Base-by-base conservation (phyloP, 2,888 invertebrate genomes). In the Machimus atricapillus region DNA sequence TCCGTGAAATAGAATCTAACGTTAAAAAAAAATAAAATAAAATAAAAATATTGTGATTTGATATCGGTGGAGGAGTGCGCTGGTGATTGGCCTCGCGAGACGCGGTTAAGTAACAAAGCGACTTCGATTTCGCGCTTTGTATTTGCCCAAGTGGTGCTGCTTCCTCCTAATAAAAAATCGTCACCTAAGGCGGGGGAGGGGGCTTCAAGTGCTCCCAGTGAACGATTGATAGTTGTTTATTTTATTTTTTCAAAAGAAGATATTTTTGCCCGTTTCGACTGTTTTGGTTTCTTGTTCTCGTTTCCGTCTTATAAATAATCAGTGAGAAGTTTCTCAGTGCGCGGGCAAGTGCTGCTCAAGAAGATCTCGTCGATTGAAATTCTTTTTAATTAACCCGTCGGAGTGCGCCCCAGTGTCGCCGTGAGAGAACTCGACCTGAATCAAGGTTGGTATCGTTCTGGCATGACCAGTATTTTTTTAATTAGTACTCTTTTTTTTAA, bases 341-440 rank as follows among this genome's bases (percentile, higher is more conserved):
- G 34, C 40, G 76, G 19, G 12, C 40, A 81, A 81, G 34, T 81
- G 34, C 56, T 81, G n/a, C 43, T 31, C n/a, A 8, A 27, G 56
- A 46, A 27, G 81, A 56, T 81, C 31, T 81, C 16, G n/a, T 16
- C 46, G 81, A 81, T 81, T 81, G 52, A 27, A 81, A 81, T 81
- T 52, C n/a, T n/a, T 81, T 34, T 56, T 81, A 81, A 81, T 81
- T 81, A 81, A 81, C 56, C 31, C 52, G 46, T 52, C 81, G 14
- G 31, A 56, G 81, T 81, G 46, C 27, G 14, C 23, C 31, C 52
- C 43, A 27, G 52, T 81, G 81, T 52, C 81, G 56, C 27, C 81
- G 46, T 56, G 52, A 81, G 81, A 81, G 81, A 27, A 43, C 81
- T 81, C 81, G 52, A 81, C 56, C 56, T 81, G 81, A 81, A 81